phyloP scores from a whole-genome alignment of 2,797 vertebrate genomes.

The Adelosebastes latens region DNA sequence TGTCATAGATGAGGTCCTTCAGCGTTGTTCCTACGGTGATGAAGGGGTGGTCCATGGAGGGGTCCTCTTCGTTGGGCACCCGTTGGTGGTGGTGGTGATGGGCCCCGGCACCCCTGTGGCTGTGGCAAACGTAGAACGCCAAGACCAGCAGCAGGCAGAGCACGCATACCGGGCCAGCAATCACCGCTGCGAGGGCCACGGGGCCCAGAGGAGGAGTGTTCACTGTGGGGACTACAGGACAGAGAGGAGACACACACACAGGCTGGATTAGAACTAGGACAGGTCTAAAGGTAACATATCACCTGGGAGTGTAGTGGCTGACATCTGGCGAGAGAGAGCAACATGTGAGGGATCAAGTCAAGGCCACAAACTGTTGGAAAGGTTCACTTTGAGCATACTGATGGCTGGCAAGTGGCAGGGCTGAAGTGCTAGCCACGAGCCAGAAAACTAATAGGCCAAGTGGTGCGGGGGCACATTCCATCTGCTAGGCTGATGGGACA shows the following conservation, averaged over 20 bases:
- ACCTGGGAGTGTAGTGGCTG: background rate
- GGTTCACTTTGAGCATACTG: background rate
- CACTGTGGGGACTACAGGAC: conserved; percentile 50
- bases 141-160: conserved; percentile 93
- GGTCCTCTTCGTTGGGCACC: conserved; percentile 97
- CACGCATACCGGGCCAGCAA: conserved; percentile 94
- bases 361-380: background rate
- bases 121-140: conserved; percentile 94
- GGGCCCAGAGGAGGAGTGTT: conserved; percentile 86
- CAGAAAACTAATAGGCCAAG: conserved; percentile 32
- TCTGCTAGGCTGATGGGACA: conserved; percentile 31
- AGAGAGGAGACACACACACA: background rate
- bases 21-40: conserved; percentile 96
- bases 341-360: background rate
- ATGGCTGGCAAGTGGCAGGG: background rate
- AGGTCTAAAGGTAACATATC: background rate
- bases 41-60: conserved; percentile 93
- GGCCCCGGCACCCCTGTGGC: conserved; percentile 78
- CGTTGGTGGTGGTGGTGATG: conserved; percentile 88
- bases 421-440: conserved; percentile 1
- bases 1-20: conserved; percentile 98
- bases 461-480: conserved; percentile 18
- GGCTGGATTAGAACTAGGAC: background rate
- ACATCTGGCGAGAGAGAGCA: background rate
- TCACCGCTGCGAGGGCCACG: conserved; percentile 92